Percentiles rank a stretch among this genome's conserved stretches.
Conservation (phyloP, 92 coral and sea anemone genomes). For the Nematostella vectensis region DNA sequence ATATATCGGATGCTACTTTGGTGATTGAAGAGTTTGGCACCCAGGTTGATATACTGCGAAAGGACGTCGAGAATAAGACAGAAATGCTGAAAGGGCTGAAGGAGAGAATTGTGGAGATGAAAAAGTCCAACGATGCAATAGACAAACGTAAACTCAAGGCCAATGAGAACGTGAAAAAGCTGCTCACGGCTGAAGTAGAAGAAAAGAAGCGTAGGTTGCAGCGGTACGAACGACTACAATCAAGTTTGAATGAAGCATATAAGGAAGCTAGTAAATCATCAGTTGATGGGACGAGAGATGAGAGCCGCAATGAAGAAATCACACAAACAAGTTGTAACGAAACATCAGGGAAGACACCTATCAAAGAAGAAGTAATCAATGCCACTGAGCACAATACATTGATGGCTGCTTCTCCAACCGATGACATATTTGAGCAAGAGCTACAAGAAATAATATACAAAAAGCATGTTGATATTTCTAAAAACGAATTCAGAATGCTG, state of each 20-base stretch:
- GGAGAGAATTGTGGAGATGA: slow-evolving; percentile 30
- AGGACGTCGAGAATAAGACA: slow-evolving; percentile 31
- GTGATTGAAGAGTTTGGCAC: slow-evolving; percentile 27
- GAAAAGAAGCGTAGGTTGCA: slow-evolving; percentile 56
- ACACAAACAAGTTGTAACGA: background rate
- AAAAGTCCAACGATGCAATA: slow-evolving; percentile 5
- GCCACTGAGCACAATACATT: background rate
- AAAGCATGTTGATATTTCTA: background rate
- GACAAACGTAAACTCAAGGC: slow-evolving; percentile 37
- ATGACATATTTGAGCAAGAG: background rate
- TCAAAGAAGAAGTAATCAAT: background rate
- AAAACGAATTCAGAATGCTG: no score
- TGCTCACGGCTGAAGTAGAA: slow-evolving; percentile 43
- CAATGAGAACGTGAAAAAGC: slow-evolving; percentile 45
- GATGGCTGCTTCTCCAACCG: background rate
- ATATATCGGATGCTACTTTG: slow-evolving; percentile 11
- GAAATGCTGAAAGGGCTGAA: slow-evolving; percentile 40
- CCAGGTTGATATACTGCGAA: slow-evolving; percentile 31
- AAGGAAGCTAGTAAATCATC: background rate
- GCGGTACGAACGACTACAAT: slow-evolving; percentile 44
- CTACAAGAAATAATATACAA: background rate
- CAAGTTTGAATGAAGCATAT: slow-evolving; percentile 13
- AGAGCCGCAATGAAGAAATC: background rate
- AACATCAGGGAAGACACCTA: background rate
- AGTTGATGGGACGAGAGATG: background rate